Base-by-base conservation (phyloP, 1,140 invertebrate genomes). In the Zophobas atratus region DNA sequence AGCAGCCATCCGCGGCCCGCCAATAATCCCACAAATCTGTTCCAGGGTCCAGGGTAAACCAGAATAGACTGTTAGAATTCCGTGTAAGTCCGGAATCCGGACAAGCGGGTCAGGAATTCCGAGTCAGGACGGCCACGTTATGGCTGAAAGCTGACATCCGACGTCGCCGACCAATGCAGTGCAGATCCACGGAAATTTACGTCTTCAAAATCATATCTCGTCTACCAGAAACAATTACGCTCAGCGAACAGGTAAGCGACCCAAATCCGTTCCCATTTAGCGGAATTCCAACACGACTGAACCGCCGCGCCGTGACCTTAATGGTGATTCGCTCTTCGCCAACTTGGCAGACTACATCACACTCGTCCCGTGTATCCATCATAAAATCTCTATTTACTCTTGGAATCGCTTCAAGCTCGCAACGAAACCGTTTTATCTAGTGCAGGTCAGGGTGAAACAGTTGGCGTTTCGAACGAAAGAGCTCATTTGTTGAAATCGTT, bases 21-120 rank as follows among this genome's bases (percentile, higher is more conserved):
- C 70, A 72, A 35, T 72, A 53, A 72, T 72, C n/a, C 70, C 36
- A 55, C 46, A 38, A 72, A 72, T 72, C 75, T 84, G 81, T 90
- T 89, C 63, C 88, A 96, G 95, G 95, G 84, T 90, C 91, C 78
- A 91, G 91, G 81, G 87, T 95, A 76, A 96, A 96, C 85, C 93
- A 94, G 2, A 95, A 97, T 84, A 92, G 93, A 36, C 88, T 97
- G 71, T 88, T 97, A 70, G 94, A 97, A 86, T 97, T 97, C 87
- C 91, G 90, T 75, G 92, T 93, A 81, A 90, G 89, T 60, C 88
- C 89, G 48, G 90, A 91, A 82, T 88, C 88, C 36, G 90, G 87
- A 84, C 91, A 84, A 89, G 88, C 81, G 89, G 87, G 88, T 78
- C 89, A 90, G 81, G 90, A 93, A 70, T 86, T 93, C 32, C 88